phyloP scores from a whole-genome alignment of 2,113 vertebrate species.

The Ibidorhyncha struthersii region DNA sequence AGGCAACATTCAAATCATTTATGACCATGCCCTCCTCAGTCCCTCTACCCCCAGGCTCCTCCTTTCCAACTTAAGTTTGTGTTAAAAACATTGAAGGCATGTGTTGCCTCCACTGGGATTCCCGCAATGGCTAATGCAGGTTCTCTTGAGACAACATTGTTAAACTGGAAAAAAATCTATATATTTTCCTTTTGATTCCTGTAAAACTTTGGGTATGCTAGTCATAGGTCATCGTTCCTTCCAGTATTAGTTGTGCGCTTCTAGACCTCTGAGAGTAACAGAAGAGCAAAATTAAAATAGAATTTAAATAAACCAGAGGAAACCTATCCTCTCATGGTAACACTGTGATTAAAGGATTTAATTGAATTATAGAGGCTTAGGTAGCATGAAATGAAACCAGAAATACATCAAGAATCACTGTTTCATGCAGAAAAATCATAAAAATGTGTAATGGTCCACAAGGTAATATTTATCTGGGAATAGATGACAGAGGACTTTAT shows the following conservation, averaged over 20 bases:
- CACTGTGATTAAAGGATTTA: constrained; percentile 25
- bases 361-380: constrained; percentile 28
- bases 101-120: neutral
- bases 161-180: fast-evolving
- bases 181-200: neutral
- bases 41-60: neutral
- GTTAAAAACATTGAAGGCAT: neutral
- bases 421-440: constrained; percentile 34
- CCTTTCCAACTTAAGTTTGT: neutral
- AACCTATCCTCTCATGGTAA: neutral
- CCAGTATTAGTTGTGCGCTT: neutral
- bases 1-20: neutral
- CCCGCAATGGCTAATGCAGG: neutral
- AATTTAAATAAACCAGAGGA: constrained; percentile 17
- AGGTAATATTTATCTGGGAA: constrained; percentile 28
- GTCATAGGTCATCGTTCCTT: neutral
- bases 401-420: constrained; percentile 39
- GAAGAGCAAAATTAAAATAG: neutral
- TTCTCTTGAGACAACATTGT: neutral
- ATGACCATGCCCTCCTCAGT: neutral
- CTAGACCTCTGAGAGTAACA: neutral
- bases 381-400: constrained; percentile 48
- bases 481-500: constrained; percentile 34
- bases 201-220: neutral
- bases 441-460: constrained; percentile 40